A percentile compares a stretch with the other conserved stretches of the same genome.
phyloP scores from a whole-genome alignment of 2,797 vertebrate genomes.

The Danio tinwini region DNA sequence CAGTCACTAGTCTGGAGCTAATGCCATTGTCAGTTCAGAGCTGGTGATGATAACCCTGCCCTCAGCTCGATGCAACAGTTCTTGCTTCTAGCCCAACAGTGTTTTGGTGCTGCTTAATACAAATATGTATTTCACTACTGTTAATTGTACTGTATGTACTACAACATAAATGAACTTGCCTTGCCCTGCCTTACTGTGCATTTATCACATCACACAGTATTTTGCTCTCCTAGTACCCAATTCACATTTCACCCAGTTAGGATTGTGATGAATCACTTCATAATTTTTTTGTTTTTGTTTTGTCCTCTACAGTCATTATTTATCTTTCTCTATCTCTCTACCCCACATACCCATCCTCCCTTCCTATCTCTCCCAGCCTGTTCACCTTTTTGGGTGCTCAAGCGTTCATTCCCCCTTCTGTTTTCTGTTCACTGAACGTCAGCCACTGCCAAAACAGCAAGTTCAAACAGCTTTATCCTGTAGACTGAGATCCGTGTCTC shows the following conservation, averaged over 20 bases:
- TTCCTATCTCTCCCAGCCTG: not conserved
- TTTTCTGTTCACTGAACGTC: slow-evolving; percentile 20
- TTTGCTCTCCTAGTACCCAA: not conserved
- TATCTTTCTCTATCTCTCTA: slow-evolving; percentile 30
- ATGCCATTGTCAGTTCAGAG: too few species aligned
- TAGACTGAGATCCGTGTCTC: slow-evolving; percentile 10
- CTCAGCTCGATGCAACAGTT: too few species aligned
- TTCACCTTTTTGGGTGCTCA: slow-evolving; percentile 3
- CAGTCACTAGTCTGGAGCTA: too few species aligned
- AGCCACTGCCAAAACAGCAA: slow-evolving; percentile 37
- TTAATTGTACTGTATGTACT: too few species aligned
- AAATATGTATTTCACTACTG: too few species aligned
- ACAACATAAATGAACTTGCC: too few species aligned
- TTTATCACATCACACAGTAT: not conserved
- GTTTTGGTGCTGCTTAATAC: too few species aligned
- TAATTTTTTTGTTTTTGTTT: slow-evolving; percentile 34
- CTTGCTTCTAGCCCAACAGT: too few species aligned
- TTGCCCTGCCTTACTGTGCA: too few species aligned
- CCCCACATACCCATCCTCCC: slow-evolving; percentile 11
- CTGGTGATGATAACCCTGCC: too few species aligned
- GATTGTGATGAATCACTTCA: slow-evolving; percentile 2
- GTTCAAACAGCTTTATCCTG: slow-evolving; percentile 31
- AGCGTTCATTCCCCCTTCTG: slow-evolving; percentile 24
- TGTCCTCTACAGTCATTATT: slow-evolving; percentile 20
- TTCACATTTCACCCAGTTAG: not conserved